A percentile compares a stretch with the other conserved stretches of the same genome.
Conservation (phyloP, 2,797 vertebrate genomes). For the Sparidentex hasta region DNA sequence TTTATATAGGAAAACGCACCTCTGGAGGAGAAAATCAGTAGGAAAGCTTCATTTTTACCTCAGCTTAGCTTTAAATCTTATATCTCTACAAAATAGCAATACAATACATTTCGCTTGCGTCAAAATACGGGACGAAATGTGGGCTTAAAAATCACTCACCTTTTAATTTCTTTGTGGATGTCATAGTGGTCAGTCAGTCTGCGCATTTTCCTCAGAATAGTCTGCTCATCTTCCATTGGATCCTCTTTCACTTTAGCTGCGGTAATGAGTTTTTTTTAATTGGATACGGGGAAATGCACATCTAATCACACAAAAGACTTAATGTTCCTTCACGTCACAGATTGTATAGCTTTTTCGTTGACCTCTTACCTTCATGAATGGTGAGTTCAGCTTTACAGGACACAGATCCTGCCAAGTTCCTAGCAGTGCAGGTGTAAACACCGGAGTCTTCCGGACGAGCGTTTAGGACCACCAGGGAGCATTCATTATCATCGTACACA, state of each 20-base stretch:
- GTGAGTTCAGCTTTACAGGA: conserved; percentile 98
- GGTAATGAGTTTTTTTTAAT: conserved; percentile 7
- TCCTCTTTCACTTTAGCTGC: conserved; percentile 83
- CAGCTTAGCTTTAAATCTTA: background rate
- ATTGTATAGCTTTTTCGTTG: background rate
- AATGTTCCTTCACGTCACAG: background rate
- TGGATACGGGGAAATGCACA: background rate
- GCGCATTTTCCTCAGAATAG: conserved; percentile 87
- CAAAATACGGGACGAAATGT: background rate
- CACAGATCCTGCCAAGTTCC: conserved; percentile 93
- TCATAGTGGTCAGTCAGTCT: conserved; percentile 94
- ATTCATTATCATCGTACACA: conserved; percentile 96
- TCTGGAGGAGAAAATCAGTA: conserved; percentile 75
- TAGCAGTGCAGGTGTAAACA: conserved; percentile 95
- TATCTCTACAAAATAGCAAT: background rate
- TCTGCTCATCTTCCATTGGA: conserved; percentile 88
- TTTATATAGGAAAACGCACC: conserved; percentile 97
- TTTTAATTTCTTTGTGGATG: conserved; percentile 94
- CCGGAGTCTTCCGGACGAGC: conserved; percentile 89
- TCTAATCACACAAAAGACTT: no score
- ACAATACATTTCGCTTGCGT: background rate
- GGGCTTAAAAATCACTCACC: conserved; percentile 78
- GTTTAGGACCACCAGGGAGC: conserved; percentile 94
- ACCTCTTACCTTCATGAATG: conserved; percentile 87
- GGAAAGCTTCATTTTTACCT: background rate